These are phyloP conservation scores for Heliconius hortense DNA, from an alignment of 2,888 invertebrate genomes.

Conservation along the genomic window DNA sequence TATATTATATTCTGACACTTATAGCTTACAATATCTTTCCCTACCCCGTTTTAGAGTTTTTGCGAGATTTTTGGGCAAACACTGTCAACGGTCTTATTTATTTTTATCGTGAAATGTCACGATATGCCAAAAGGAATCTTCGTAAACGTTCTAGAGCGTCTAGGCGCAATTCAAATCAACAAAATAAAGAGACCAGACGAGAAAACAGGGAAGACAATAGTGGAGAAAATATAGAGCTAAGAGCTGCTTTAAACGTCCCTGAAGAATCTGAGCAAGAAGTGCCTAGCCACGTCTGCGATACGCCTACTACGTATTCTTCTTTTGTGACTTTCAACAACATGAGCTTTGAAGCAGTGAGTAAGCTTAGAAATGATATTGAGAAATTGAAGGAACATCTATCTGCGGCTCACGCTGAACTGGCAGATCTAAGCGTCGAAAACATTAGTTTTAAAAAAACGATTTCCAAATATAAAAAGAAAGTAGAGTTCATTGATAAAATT, in stretches of 20 bases:
- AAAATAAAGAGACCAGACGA: background rate
- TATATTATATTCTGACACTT: background rate
- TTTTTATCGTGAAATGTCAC: background rate
- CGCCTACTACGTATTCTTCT: background rate
- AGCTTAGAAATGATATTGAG: constrained; percentile 3
- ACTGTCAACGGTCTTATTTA: background rate
- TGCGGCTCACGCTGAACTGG: constrained; percentile 3
- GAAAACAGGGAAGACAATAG: background rate
- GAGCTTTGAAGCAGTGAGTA: background rate
- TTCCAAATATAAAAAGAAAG: constrained; percentile 12
- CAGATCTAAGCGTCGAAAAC: background rate
- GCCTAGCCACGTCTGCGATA: background rate
- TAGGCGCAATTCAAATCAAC: background rate
- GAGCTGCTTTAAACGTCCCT: background rate
- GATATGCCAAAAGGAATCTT: constrained; percentile 9
- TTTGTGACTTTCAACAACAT: constrained; percentile 9
- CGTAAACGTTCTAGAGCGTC: background rate
- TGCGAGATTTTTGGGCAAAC: background rate
- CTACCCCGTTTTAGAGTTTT: background rate
- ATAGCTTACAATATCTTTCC: background rate
- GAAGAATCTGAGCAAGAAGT: constrained; percentile 4
- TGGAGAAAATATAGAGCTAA: background rate
- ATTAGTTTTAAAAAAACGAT: background rate
- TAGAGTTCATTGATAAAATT: constrained; percentile 8
- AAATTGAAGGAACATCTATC: constrained; percentile 6